Evolutionary conservation across 2,888 invertebrate genomes (phyloP).

Genomic region (Sphaerophoria rueppellii): DNA sequence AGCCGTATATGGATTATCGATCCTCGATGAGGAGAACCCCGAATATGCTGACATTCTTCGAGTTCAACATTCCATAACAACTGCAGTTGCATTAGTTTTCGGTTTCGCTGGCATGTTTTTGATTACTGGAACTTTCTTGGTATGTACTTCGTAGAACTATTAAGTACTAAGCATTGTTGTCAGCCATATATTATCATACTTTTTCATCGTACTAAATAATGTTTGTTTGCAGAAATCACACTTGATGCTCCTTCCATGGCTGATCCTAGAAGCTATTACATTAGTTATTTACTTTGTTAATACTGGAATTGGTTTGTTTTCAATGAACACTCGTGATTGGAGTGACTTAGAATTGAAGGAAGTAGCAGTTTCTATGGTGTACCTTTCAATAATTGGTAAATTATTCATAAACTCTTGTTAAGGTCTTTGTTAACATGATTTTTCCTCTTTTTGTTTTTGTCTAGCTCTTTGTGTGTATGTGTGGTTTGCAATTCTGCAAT

Average conservation of each 20-base stretch:
- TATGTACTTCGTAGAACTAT: neutral
- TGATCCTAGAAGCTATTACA: neutral
- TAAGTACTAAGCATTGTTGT: neutral
- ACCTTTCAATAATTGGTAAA: slow-evolving; percentile 4
- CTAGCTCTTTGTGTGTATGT: slow-evolving; percentile 3
- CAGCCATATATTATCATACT: neutral
- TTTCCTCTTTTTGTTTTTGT: neutral
- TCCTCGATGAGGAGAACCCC: neutral
- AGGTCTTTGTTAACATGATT: neutral
- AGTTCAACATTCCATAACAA: neutral
- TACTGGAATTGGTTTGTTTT: neutral
- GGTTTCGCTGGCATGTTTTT: neutral
- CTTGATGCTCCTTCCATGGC: slow-evolving; percentile 11
- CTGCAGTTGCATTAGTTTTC: neutral
- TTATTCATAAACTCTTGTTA: neutral
- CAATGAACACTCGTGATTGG: neutral
- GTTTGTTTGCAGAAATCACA: slow-evolving; percentile 3
- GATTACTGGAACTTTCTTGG: neutral
- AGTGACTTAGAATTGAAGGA: neutral
- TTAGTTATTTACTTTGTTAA: neutral
- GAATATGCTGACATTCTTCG: neutral
- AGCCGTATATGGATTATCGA: neutral
- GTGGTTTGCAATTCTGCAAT: slow-evolving; percentile 3
- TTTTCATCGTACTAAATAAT: neutral
- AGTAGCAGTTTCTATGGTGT: neutral